Evolutionary conservation across 2,797 vertebrate genomes (phyloP).

Genomic region (Microchirus variegatus): DNA sequence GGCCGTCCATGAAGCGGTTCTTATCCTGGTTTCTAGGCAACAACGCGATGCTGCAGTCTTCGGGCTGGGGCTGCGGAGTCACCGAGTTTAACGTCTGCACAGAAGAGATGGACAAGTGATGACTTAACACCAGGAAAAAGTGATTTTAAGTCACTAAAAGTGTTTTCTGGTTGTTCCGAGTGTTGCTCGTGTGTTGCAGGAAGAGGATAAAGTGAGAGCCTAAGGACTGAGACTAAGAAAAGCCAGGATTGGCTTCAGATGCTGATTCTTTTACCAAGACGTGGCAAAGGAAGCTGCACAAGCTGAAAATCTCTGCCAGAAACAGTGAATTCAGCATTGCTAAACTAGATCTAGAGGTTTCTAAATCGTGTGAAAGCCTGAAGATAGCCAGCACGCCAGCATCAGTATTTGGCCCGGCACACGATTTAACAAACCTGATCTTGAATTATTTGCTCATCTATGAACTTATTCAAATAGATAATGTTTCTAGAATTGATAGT

Average conservation of each 20-base stretch:
- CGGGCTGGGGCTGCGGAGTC: slow-evolving; percentile 96
- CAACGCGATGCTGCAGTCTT: slow-evolving; percentile 99
- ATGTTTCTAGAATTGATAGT: too few relatives aligned
- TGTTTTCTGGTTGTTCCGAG: background rate
- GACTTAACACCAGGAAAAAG: background rate
- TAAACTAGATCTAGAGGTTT: too few relatives aligned
- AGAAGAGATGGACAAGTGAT: slow-evolving; percentile 10
- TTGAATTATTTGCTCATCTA: too few relatives aligned
- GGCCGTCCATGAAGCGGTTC: slow-evolving; percentile 99
- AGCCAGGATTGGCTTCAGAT: background rate
- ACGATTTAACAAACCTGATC: too few relatives aligned
- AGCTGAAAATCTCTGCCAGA: background rate
- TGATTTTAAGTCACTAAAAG: background rate
- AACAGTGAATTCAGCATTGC: background rate
- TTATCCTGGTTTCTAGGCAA: slow-evolving; percentile 99
- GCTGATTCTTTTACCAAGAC: background rate
- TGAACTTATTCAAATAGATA: too few relatives aligned
- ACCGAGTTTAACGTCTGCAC: slow-evolving; percentile 97
- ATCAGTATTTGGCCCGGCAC: too few relatives aligned
- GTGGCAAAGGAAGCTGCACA: background rate
- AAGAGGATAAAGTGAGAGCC: background rate
- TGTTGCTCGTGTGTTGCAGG: background rate
- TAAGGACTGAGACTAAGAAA: background rate
- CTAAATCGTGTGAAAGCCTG: too few relatives aligned
- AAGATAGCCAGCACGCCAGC: too few relatives aligned